Conservation (phyloP, 2,888 invertebrate genomes). For the Julus scanicus region DNA sequence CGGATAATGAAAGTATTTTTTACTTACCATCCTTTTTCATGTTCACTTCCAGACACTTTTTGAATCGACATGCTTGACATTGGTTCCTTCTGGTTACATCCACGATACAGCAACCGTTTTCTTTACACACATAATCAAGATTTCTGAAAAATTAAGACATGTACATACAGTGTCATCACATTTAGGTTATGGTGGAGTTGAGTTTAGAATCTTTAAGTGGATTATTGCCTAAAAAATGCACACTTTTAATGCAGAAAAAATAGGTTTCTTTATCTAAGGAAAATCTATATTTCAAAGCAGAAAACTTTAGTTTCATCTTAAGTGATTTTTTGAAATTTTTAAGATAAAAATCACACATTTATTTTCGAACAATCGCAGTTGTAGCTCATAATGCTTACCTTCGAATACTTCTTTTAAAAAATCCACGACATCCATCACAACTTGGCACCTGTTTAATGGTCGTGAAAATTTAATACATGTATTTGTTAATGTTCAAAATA, state of each 20-base stretch:
- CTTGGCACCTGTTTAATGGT: constrained; percentile 71
- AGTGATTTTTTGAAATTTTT: too few relatives aligned
- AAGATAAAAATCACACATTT: too few relatives aligned
- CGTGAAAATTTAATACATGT: neutral
- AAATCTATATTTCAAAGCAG: too few relatives aligned
- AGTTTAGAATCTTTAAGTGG: too few relatives aligned
- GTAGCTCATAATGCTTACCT: constrained; percentile 69
- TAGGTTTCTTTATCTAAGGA: too few relatives aligned
- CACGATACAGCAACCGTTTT: constrained; percentile 85
- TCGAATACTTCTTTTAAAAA: constrained; percentile 92
- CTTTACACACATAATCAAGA: constrained; percentile 91
- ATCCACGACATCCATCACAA: constrained; percentile 90
- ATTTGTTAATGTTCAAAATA: neutral
- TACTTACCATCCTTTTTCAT: constrained; percentile 92
- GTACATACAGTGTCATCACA: neutral
- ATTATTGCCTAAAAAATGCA: too few relatives aligned
- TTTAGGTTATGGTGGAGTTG: too few relatives aligned
- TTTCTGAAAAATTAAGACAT: constrained; percentile 71
- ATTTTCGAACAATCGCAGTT: too few relatives aligned
- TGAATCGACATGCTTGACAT: constrained; percentile 93
- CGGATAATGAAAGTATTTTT: neutral
- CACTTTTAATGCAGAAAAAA: too few relatives aligned
- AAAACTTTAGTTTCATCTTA: too few relatives aligned
- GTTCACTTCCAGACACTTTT: constrained; percentile 88
- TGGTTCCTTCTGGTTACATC: constrained; percentile 93